phyloP scores from a whole-genome alignment of 2,113 vertebrate genomes.

The Calidris pygmaea region DNA sequence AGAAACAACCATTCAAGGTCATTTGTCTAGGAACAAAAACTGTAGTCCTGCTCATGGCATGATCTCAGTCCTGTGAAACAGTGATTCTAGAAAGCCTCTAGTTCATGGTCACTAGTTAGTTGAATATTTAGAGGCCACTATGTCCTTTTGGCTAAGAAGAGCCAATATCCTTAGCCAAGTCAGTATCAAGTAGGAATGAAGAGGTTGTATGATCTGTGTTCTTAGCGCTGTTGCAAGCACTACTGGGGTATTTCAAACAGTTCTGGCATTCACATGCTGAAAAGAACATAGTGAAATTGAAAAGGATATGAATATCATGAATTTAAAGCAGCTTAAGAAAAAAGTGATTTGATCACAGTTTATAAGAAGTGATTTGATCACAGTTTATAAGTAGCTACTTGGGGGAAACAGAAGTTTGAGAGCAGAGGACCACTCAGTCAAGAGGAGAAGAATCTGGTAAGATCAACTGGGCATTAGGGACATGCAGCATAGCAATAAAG shows the following conservation, averaged over 20 bases:
- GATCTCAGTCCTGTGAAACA: neutral
- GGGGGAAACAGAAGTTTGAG: neutral
- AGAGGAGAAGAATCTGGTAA: neutral
- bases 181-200: neutral
- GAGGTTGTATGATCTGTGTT: neutral
- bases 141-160: neutral
- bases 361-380: neutral
- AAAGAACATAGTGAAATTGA: neutral
- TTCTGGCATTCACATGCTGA: neutral
- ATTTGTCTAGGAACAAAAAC: neutral
- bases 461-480: neutral
- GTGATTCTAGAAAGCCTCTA: neutral
- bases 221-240: neutral
- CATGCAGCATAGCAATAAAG: neutral
- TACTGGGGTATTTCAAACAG: neutral
- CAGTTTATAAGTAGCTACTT: neutral
- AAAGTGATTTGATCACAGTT: neutral
- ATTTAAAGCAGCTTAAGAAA: neutral
- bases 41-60: neutral
- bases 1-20: neutral
- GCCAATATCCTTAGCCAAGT: neutral
- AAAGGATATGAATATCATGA: neutral
- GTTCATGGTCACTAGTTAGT: neutral
- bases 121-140: neutral
- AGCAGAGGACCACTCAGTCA: neutral